Evolutionary conservation across 2,113 vertebrate species (phyloP).

Genomic region (Tringa solitaria): DNA sequence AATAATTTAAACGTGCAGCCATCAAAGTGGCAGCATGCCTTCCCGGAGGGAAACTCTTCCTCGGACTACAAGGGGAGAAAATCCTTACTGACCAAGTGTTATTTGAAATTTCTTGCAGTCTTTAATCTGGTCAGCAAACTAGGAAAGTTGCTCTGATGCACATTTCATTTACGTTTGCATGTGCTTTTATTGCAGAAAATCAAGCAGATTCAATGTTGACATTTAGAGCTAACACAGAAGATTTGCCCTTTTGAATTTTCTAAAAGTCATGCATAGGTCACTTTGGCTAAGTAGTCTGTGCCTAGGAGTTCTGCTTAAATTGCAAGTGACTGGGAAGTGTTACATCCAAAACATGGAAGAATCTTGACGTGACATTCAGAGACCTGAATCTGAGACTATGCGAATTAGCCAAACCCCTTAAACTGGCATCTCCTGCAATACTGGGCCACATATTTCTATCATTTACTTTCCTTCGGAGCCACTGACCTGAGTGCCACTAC

Average conservation of each 20-base stretch:
- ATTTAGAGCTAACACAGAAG: conserved; percentile 22
- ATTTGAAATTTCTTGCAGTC: not conserved
- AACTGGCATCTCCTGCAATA: not conserved
- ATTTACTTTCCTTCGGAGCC: not conserved
- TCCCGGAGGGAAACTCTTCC: not conserved
- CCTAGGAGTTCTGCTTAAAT: not conserved
- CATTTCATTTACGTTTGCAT: not conserved
- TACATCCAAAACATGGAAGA: not conserved
- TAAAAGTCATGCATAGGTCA: conserved; percentile 31
- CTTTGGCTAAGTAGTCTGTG: not conserved
- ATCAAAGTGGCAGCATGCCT: not conserved
- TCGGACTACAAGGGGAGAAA: not conserved
- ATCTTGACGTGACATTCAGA: not conserved
- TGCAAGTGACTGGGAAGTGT: not conserved
- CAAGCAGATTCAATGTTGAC: conserved; percentile 34
- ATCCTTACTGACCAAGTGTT: not conserved
- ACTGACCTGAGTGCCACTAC: not conserved
- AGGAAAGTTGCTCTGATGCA: not conserved
- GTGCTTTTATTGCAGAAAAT: conserved; percentile 21
- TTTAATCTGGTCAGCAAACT: not conserved
- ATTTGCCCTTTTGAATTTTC: conserved; percentile 14
- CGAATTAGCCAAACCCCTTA: not conserved
- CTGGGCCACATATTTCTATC: not conserved
- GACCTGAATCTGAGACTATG: not conserved
- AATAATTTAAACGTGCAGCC: conserved; percentile 31